Base-by-base conservation (phyloP, 2,888 invertebrate species). In the Drosophila rellima region DNA sequence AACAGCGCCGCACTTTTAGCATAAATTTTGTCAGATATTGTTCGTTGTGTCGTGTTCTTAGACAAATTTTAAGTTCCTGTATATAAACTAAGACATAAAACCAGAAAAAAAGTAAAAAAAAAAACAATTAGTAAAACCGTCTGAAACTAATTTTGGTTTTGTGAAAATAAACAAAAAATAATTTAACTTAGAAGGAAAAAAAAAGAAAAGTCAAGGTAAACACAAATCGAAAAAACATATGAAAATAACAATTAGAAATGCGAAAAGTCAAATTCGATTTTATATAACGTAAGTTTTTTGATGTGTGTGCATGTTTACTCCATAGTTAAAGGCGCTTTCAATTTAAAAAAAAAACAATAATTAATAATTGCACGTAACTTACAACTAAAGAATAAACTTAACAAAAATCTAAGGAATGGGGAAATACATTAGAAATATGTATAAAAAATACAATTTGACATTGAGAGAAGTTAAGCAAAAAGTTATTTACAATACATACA, bases 31-130 rank as follows among this genome's bases (percentile, higher is more conserved):
- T 76, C 73, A 72, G 71, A 68, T 79, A 80, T 78, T 77, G 79
- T 81, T 81, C 79, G 70, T 79, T 82, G 83, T 85, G 79, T 80
- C 82, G 78, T 91, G 88, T 85, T 85, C 83, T 81, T 91, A 89
- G 88, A 82, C 87, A 88, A 70, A 81, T 82, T 84, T 84, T 91
- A 89, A 91, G 92, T 92, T 91, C 91, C 92, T 91, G 91, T 92
- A 92, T 80, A 92, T 92, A 92, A 82, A 80, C 75, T 91, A 90
- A 91, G 88, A 76, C 72, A 72, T 78, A 60, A 70, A 66, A 65
- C 44, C 61, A 57, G 45, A 65, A 60, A 67, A 45, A 63, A 52
- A 39, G 7, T 7, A 26, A 40, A 20, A 45, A 50, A 17, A 44
- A 39, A 20, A 11, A 63, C 47, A 47, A 42, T 70, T 45, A 60